Conservation (phyloP, 53 echinoderm and acorn worm genomes). For the Arbacia lixula region DNA sequence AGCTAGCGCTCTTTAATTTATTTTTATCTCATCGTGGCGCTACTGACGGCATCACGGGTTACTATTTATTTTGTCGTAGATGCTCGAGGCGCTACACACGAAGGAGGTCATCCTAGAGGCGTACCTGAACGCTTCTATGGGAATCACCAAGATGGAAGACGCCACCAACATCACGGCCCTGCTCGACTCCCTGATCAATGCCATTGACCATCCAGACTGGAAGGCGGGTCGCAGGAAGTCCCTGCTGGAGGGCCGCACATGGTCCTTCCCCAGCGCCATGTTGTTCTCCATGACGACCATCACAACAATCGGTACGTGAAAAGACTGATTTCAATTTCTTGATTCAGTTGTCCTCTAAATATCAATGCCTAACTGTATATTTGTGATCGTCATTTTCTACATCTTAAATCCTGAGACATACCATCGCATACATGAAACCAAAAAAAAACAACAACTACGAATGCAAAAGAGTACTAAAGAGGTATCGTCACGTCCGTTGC, state of each 20-base stretch:
- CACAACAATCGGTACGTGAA: constrained; percentile 84
- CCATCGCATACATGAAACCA: no score
- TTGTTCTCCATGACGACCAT: constrained; percentile 83
- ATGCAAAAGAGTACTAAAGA: no score
- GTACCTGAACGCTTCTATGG: constrained; percentile 15
- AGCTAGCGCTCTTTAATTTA: no score
- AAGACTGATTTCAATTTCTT: no score
- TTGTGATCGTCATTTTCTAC: no score
- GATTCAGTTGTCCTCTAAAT: no score
- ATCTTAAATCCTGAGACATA: no score
- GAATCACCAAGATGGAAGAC: constrained; percentile 13
- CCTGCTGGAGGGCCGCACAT: constrained; percentile 30
- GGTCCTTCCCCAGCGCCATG: constrained; percentile 73
- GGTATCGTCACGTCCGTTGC: no score
- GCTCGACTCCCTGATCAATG: constrained; percentile 55
- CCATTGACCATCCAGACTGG: constrained; percentile 65
- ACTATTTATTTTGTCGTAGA: constrained; percentile 3
- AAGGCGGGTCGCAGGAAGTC: constrained; percentile 50
- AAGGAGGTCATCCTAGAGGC: constrained; percentile 32
- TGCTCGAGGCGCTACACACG: background rate
- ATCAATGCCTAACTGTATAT: no score
- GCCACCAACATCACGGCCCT: constrained; percentile 11
- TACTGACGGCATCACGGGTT: no score
- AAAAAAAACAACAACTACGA: no score
- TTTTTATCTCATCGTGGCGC: no score